Evolutionary conservation across 2,888 invertebrate species (phyloP), one percentile per base, ranked within the genome.

Genomic region (Trichacis sp.): DNA sequence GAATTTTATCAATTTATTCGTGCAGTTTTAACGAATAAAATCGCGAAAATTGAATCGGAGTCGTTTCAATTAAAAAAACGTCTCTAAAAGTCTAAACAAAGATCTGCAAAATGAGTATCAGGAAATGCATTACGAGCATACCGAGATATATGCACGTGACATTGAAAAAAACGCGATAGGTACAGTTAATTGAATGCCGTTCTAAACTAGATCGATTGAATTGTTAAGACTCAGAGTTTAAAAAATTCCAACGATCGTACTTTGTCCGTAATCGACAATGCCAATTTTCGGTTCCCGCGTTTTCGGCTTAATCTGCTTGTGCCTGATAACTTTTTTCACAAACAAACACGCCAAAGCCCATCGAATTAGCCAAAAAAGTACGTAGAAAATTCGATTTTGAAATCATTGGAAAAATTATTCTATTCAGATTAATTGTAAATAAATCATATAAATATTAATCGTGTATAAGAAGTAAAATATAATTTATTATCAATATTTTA

Each of bases 91-190:
- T 24, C 24, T 36, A 3, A 36, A 12, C 36, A 11, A 36, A 11
- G n/a, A 36, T 36, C 12, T 12, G 36, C 12, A 36, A 12, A 40
- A 14, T 4, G 15, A 15, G 15, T 15, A 2, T 12, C 14, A 15
- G 15, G 12, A 40, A 40, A 40, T 12, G 40, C 5, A 40, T 40
- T 9, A 40, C 40, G 15, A 15, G 15, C 12, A 12, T 40, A 14
- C 14, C 40, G 14, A 40, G 40, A 40, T 40, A 14, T 14, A 14
- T 40, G 40, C 14, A 14, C 14, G 15, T 15, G 40, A 8, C 40
- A 40, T 24, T 40, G 14, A 40, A 40, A 40, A 33, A 9, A 33
- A 33, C 33, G 33, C 33, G 33, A 33, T 33, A 33, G 33, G 40
- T 15, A 40, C 40, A 40, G 40, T 40, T 40, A 14, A 40, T 40